A percentile compares a stretch with the other conserved stretches of the same genome.
These are phyloP conservation scores for Pangasius krempfi DNA, from an alignment of 2,797 vertebrate species.

Conservation along the genomic window DNA sequence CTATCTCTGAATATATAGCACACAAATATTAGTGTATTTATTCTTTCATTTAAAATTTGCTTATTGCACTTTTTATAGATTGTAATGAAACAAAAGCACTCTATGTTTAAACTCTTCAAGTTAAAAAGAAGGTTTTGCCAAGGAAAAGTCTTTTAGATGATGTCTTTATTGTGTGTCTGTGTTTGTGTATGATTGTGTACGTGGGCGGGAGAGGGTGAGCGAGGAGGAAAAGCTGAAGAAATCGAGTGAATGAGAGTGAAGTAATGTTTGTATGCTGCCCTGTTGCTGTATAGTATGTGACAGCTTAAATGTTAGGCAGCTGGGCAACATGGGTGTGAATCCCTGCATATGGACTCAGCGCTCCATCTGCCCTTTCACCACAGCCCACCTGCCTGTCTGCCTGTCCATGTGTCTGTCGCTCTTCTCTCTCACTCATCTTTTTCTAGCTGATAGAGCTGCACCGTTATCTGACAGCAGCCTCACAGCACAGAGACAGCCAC, in stretches of 20 bases:
- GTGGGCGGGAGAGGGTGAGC: constrained; percentile 39
- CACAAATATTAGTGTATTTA: constrained; percentile 35
- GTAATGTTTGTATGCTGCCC: constrained; percentile 38
- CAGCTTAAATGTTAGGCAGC: constrained; percentile 58
- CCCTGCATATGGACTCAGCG: constrained; percentile 57
- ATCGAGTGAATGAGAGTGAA: constrained; percentile 8
- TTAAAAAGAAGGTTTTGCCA: constrained; percentile 13
- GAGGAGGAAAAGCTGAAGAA: neutral
- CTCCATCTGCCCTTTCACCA: constrained; percentile 56
- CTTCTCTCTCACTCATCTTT: constrained; percentile 32
- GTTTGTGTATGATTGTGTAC: neutral
- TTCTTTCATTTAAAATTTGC: constrained; percentile 34
- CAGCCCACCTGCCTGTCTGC: constrained; percentile 23
- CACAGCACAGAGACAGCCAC: constrained; percentile 17
- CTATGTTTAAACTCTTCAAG: constrained; percentile 22
- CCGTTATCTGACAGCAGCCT: constrained; percentile 53
- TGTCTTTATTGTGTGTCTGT: neutral
- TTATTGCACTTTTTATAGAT: constrained; percentile 38
- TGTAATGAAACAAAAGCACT: constrained; percentile 38
- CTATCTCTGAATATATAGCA: constrained; percentile 14
- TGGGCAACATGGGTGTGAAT: constrained; percentile 48
- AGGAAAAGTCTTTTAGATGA: constrained; percentile 2
- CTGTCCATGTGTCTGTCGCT: constrained; percentile 43
- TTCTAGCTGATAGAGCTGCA: constrained; percentile 29
- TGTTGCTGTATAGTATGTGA: constrained; percentile 45